Conservation (phyloP, 1,140 invertebrate genomes). For the Trichonephila clavata region DNA sequence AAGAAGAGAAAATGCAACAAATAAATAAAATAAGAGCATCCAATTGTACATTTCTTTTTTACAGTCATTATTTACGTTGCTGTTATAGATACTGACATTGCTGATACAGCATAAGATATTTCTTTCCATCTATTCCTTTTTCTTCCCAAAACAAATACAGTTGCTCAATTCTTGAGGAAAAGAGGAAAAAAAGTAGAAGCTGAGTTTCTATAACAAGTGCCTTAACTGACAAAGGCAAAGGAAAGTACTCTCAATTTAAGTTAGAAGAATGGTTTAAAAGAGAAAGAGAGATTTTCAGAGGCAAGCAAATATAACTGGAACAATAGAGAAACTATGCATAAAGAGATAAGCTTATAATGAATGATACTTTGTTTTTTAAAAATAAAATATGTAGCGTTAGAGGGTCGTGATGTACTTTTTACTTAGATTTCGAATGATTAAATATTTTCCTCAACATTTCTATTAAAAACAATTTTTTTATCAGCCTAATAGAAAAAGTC, state of each 20-base stretch:
- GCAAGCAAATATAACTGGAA: conserved; percentile 1
- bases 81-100: conserved; percentile 11
- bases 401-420: neutral
- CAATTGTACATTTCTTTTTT: conserved; percentile 13
- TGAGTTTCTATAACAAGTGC: conserved; percentile 34
- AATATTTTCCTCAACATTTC: too few species aligned
- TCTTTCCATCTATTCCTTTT: conserved; percentile 38
- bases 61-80: conserved; percentile 42
- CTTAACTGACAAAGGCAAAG: conserved; percentile 11
- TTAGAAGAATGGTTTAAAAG: neutral
- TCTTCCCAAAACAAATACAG: conserved; percentile 34
- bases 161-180: neutral
- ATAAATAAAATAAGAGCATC: conserved; percentile 25
- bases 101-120: conserved; percentile 29
- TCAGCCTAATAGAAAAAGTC: too few species aligned
- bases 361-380: neutral
- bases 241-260: conserved; percentile 31
- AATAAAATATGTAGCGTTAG: neutral
- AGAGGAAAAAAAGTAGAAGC: neutral
- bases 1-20: neutral
- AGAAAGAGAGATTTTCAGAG: neutral
- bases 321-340: neutral
- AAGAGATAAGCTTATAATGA: neutral
- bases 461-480: too few species aligned
- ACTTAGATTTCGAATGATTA: neutral